phyloP scores from a whole-genome alignment of 2,888 invertebrate species.

The Thymelicus lineola region DNA sequence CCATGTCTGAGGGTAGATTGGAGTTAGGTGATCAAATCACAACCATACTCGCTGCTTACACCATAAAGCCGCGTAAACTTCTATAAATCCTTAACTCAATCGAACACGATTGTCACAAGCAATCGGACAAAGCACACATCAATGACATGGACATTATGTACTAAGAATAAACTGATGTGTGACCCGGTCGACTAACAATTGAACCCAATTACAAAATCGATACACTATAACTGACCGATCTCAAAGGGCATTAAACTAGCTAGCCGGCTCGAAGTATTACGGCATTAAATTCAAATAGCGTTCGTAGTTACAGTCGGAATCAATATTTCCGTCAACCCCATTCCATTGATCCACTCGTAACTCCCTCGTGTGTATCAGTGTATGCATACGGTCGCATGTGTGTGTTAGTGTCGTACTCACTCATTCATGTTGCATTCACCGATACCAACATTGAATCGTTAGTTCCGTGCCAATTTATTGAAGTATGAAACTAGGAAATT shows the following conservation, averaged over 20 bases:
- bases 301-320: slow-evolving; percentile 24
- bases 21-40: too few relatives aligned
- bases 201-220: slow-evolving; percentile 4
- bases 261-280: slow-evolving; percentile 14
- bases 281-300: slow-evolving; percentile 25
- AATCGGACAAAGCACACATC: too few relatives aligned
- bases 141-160: not conserved
- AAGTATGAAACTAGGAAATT: too few relatives aligned
- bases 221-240: slow-evolving; percentile 24
- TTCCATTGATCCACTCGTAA: slow-evolving; percentile 31
- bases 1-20: too few relatives aligned
- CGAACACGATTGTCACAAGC: too few relatives aligned
- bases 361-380: not conserved
- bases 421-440: slow-evolving; percentile 6
- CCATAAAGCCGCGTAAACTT: too few relatives aligned
- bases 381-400: not conserved
- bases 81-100: too few relatives aligned
- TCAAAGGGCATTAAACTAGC: slow-evolving; percentile 25
- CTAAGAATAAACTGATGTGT: not conserved
- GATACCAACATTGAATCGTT: not conserved
- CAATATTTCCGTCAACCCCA: slow-evolving; percentile 35
- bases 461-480: too few relatives aligned
- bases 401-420: not conserved
- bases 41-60: too few relatives aligned
- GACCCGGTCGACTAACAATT: slow-evolving; percentile 14